These are phyloP conservation scores for Ispidina picta DNA, from an alignment of 2,797 vertebrate genomes.

Conservation along the genomic window DNA sequence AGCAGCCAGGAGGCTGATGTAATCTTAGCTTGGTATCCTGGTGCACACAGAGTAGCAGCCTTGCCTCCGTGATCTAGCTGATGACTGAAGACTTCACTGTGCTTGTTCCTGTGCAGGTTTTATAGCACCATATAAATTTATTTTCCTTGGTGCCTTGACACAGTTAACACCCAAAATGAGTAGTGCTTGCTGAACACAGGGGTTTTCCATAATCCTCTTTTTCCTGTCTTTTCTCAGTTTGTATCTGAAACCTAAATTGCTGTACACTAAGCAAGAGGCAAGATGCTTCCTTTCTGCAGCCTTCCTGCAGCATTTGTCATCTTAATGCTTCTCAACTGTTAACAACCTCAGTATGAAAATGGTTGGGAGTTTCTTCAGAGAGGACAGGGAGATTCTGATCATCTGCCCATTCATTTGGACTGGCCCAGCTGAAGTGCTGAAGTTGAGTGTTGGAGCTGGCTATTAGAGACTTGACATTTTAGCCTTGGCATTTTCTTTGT, in stretches of 20 bases:
- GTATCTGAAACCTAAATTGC: neutral
- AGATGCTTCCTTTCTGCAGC: neutral
- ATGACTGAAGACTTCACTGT: neutral
- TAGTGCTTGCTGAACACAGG: neutral
- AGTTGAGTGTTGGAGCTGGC: neutral
- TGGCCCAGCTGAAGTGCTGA: neutral
- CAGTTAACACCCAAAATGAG: neutral
- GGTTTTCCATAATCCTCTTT: neutral
- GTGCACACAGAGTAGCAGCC: neutral
- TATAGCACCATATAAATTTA: neutral
- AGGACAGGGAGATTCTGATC: neutral
- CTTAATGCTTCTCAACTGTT: neutral
- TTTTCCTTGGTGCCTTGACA: neutral
- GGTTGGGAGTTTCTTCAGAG: neutral
- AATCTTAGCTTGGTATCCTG: neutral
- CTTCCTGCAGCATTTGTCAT: neutral
- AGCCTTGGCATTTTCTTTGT: neutral
- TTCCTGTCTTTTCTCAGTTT: neutral
- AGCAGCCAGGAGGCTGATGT: neutral
- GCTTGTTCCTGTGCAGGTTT: neutral
- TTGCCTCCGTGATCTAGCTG: neutral
- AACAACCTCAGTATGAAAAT: neutral
- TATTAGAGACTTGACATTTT: neutral
- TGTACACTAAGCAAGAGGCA: neutral
- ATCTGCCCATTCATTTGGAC: neutral